These are phyloP conservation scores for Chloroceryle aenea DNA, from an alignment of 2,113 vertebrate species.

Conservation along the genomic window DNA sequence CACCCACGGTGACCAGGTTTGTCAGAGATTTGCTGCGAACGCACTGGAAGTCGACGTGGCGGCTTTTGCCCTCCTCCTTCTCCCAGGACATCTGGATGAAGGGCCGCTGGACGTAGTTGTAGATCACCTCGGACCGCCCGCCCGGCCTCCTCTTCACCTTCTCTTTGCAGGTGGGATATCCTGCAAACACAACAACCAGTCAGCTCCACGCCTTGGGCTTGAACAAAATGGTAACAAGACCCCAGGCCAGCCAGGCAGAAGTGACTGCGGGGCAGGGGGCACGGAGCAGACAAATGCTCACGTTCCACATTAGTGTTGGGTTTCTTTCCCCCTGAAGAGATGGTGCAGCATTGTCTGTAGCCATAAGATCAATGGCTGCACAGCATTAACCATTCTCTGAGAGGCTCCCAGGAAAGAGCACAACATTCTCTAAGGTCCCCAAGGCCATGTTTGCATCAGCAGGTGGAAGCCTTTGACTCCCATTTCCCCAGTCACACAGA, in stretches of 20 bases:
- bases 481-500: neutral
- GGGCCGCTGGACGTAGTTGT: conserved; percentile 83
- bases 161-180: conserved; percentile 86
- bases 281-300: neutral
- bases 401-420: neutral
- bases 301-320: neutral
- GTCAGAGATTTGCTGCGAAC: conserved; percentile 85
- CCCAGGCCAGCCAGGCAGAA: neutral
- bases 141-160: conserved; percentile 84
- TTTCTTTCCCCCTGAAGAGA: neutral
- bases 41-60: conserved; percentile 86
- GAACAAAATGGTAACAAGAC: neutral
- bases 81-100: conserved; percentile 89
- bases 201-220: neutral
- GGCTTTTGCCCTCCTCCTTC: conserved; percentile 86
- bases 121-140: conserved; percentile 82
- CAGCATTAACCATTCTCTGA: neutral
- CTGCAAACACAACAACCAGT: conserved; percentile 50
- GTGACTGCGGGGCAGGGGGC: neutral
- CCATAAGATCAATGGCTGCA: neutral
- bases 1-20: conserved; percentile 76
- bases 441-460: neutral
- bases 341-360: neutral
- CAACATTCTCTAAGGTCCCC: neutral
- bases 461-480: neutral